A percentile compares a stretch with the other conserved stretches of the same genome.
Evolutionary conservation across 2,888 invertebrate genomes (phyloP).

Genomic region (Apeira syringaria): DNA sequence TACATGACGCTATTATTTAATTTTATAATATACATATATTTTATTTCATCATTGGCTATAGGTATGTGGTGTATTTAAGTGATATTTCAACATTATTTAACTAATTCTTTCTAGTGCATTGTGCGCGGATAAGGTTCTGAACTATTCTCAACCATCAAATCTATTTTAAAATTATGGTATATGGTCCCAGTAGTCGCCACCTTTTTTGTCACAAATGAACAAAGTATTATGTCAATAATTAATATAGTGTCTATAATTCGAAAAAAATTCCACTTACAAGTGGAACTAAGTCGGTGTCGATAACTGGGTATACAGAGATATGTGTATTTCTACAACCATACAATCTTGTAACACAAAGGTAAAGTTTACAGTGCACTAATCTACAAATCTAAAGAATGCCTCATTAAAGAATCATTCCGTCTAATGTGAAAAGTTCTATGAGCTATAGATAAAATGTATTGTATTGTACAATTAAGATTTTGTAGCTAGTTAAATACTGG

Average conservation of each 20-base stretch:
- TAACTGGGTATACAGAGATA: neutral
- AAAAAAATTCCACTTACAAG: too few relatives aligned
- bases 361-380: neutral
- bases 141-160: constrained; percentile 14
- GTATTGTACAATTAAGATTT: neutral
- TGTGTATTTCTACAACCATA: constrained; percentile 15
- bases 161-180: constrained; percentile 17
- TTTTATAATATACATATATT: constrained; percentile 19
- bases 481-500: constrained; percentile 5
- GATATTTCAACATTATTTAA: constrained; percentile 27
- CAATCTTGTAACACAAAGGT: constrained; percentile 8
- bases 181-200: too few relatives aligned
- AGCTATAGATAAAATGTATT: too few relatives aligned
- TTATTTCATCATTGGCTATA: too few relatives aligned
- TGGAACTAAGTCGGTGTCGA: too few relatives aligned
- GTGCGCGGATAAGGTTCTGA: constrained; percentile 26
- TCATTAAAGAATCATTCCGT: neutral
- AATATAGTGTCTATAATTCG: too few relatives aligned
- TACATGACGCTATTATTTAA: constrained; percentile 23
- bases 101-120: constrained; percentile 32
- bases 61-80: constrained; percentile 31
- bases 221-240: too few relatives aligned
- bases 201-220: too few relatives aligned
- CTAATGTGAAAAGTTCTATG: constrained; percentile 6
- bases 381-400: constrained; percentile 2